These are phyloP conservation scores for Amphipyra tragopoginis DNA, from an alignment of 2,888 invertebrate species.

Conservation along the genomic window DNA sequence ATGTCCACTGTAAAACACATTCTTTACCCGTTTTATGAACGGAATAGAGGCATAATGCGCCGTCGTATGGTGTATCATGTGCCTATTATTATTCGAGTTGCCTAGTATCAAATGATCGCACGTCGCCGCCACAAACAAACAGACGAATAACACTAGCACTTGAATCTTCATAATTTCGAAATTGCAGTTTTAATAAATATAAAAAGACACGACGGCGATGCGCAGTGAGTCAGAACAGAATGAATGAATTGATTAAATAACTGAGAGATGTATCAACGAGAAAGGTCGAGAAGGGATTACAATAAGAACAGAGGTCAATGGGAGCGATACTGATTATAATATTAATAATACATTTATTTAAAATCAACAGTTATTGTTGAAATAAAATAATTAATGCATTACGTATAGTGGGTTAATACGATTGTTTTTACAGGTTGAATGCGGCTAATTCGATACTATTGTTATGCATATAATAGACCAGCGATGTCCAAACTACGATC, in stretches of 20 bases:
- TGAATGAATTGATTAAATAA: conserved; percentile 25
- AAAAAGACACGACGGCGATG: conserved; percentile 16
- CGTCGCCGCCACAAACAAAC: conserved; percentile 40
- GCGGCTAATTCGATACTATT: background rate
- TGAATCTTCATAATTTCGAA: conserved; percentile 58
- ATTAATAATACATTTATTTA: too few relatives aligned
- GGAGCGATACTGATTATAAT: conserved; percentile 2
- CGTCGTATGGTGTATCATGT: conserved; percentile 64
- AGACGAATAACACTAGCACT: conserved; percentile 49
- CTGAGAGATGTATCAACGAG: conserved; percentile 19
- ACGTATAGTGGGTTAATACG: background rate
- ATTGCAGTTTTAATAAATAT: conserved; percentile 12
- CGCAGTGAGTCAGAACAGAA: conserved; percentile 18
- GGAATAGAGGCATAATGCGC: conserved; percentile 66
- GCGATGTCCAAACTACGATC: too few relatives aligned
- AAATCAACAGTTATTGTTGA: background rate
- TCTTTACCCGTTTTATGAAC: conserved; percentile 67
- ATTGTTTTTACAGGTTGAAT: conserved; percentile 9
- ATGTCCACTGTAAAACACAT: conserved; percentile 69
- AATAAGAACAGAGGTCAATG: conserved; percentile 7
- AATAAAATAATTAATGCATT: conserved; percentile 1
- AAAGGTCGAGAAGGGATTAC: conserved; percentile 8
- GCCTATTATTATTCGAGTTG: conserved; percentile 61
- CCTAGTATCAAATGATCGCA: conserved; percentile 71
- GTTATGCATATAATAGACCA: too few relatives aligned